phyloP scores from a whole-genome alignment of 2,113 vertebrate genomes.

The Paraplagusia blochii region DNA sequence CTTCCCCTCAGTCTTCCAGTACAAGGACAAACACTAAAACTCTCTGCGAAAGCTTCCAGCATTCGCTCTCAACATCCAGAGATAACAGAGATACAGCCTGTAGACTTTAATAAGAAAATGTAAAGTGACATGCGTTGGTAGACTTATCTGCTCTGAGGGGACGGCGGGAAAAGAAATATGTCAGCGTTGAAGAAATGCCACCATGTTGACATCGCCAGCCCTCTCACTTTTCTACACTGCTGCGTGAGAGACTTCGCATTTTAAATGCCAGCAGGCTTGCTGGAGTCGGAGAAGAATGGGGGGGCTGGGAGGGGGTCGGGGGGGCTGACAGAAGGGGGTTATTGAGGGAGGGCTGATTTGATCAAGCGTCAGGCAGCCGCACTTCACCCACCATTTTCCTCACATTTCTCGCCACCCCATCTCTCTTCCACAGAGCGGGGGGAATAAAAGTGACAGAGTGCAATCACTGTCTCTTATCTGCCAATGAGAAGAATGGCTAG shows the following conservation, averaged over 20 bases:
- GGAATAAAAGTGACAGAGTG: conserved; percentile 65
- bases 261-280: conserved; percentile 57
- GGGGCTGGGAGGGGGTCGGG: conserved; percentile 10
- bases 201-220: conserved; percentile 27
- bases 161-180: conserved; percentile 27
- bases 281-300: conserved; percentile 7
- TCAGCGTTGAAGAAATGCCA: conserved; percentile 34
- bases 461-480: conserved; percentile 69
- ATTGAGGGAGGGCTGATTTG: conserved; percentile 51
- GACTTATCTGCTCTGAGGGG: conserved; percentile 12
- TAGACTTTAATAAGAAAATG: not conserved
- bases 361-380: conserved; percentile 47
- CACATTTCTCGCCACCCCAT: conserved; percentile 27
- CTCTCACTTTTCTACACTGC: conserved; percentile 26
- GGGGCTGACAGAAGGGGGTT: conserved; percentile 9
- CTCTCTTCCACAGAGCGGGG: conserved; percentile 44
- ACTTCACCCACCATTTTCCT: conserved; percentile 5
- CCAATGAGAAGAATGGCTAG: conserved; percentile 56
- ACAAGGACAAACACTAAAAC: conserved; percentile 1
- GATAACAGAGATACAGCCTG: not conserved
- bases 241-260: conserved; percentile 40
- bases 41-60: too few relatives aligned
- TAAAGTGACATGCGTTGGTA: conserved; percentile 9
- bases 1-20: not conserved
- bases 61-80: not conserved